Percentiles rank a stretch among this genome's conserved stretches.
Conservation (phyloP, 2,797 vertebrate genomes). For the Propithecus deckenii region DNA sequence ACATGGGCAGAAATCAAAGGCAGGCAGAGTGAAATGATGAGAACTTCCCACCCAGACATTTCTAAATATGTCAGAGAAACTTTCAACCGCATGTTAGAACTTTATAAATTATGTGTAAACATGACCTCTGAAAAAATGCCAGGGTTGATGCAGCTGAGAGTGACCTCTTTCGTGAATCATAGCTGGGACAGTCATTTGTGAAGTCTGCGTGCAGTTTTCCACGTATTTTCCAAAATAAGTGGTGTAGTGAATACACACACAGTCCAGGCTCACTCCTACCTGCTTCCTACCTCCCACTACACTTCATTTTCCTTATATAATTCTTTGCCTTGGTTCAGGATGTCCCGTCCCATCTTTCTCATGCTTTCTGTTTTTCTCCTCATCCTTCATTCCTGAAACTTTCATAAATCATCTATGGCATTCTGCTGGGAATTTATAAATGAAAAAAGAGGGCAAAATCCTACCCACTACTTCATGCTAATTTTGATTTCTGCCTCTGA, state of each 20-base stretch:
- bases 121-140: conserved; percentile 59
- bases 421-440: background rate
- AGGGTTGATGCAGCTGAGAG: conserved; percentile 40
- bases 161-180: conserved; percentile 65
- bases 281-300: background rate
- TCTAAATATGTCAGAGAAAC: conserved; percentile 61
- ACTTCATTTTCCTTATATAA: background rate
- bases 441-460: background rate
- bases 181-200: conserved; percentile 54
- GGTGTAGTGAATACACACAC: background rate
- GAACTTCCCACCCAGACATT: conserved; percentile 53
- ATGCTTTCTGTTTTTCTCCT: background rate
- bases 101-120: conserved; percentile 74
- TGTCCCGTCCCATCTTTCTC: background rate
- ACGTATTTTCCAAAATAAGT: conserved; percentile 70
- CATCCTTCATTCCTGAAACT: background rate
- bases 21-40: background rate
- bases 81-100: conserved; percentile 61
- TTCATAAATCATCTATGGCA: background rate
- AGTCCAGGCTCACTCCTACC: conserved; percentile 25
- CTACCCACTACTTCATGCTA: background rate
- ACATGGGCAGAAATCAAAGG: conserved; percentile 11
- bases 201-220: conserved; percentile 64
- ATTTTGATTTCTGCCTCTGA: conserved; percentile 30
- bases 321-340: background rate